Conservation (phyloP, 2,888 invertebrate species). For the Andrena bucephala region DNA sequence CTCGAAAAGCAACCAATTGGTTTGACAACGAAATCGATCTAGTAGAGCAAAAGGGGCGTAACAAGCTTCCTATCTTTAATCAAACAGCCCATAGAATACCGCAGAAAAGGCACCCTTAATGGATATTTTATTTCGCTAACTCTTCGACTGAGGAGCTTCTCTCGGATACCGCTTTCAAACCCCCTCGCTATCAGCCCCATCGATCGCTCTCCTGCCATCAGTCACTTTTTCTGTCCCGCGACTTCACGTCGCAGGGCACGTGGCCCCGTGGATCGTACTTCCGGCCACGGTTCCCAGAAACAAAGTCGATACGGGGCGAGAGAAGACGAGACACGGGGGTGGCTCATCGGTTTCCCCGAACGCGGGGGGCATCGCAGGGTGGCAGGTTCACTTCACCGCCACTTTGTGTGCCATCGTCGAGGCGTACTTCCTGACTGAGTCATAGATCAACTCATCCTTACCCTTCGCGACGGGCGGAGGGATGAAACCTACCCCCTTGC, state of each 20-base stretch:
- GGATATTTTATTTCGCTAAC: constrained; percentile 67
- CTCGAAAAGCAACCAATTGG: background rate
- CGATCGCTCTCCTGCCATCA: constrained; percentile 43
- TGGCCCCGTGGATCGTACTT: constrained; percentile 71
- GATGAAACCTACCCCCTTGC: constrained; percentile 53
- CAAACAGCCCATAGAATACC: constrained; percentile 21
- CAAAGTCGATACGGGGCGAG: constrained; percentile 49
- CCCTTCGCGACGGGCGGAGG: constrained; percentile 30
- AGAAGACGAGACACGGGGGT: constrained; percentile 22
- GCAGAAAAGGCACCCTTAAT: constrained; percentile 50
- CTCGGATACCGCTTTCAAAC: constrained; percentile 20
- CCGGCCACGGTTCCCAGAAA: constrained; percentile 63
- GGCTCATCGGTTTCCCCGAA: constrained; percentile 67
- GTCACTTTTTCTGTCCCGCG: constrained; percentile 59
- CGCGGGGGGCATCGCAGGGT: constrained; percentile 47
- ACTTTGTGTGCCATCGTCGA: constrained; percentile 72
- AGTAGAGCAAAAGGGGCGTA: background rate
- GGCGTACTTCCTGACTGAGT: constrained; percentile 79
- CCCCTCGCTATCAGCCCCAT: constrained; percentile 43
- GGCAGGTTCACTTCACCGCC: constrained; percentile 71
- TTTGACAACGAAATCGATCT: constrained; percentile 7
- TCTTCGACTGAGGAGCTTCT: constrained; percentile 53
- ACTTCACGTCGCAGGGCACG: constrained; percentile 54
- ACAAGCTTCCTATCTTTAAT: constrained; percentile 30
- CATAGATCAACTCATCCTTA: constrained; percentile 78